Evolutionary conservation across 2,888 invertebrate genomes (phyloP), one percentile per base, ranked within the genome.

Genomic region (Caenorhabditis japonica): DNA sequence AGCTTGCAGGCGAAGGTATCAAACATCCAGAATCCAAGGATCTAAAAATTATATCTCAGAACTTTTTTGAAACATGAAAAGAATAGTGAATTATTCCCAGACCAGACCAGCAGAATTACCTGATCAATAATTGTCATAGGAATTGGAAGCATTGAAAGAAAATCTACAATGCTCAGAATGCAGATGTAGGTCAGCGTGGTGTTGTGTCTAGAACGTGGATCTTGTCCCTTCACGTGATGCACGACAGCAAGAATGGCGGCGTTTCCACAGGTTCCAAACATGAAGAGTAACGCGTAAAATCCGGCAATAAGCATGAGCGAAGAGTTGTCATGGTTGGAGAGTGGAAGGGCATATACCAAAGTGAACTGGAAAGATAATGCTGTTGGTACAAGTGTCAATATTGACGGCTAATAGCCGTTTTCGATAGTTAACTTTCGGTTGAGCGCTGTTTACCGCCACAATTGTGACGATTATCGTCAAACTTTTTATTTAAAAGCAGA

Each of bases 211-310:
- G 76, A 74, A 5, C 80, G 61, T 8, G 44, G 36, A n/a, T 74
- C 73, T 44, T 74, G 68, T 33, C 52, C 53, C 19, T 75, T 75
- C n/a, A 82, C 82, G 47, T 82, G 77, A 36, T 80, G 78, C 7
- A 82, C 82, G 2, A 82, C 80, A n/a, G 82, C 79, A 13, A 82
- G 53, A 52, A 82, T 82, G n/a, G 80, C 80, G 8, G 80, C 79
- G 72, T 90, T 88, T 30, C 90, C 89, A 39, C 89, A 85, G 4
- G 90, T 85, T 4, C 90, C 90, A 30, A 90, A 87, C 52, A 89
- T 81, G 44, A 90, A 89, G 12, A 91, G 85, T 60, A 90, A 87
- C 5, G 90, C 88, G 86, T 91, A 90, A 60, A 91, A 85, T 12
- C 89, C 89, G 49, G 91, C 85, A 58, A 90, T 89, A 79, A 91